Base-by-base conservation (phyloP, 2,888 invertebrate species). In the Eudemis profundana region DNA sequence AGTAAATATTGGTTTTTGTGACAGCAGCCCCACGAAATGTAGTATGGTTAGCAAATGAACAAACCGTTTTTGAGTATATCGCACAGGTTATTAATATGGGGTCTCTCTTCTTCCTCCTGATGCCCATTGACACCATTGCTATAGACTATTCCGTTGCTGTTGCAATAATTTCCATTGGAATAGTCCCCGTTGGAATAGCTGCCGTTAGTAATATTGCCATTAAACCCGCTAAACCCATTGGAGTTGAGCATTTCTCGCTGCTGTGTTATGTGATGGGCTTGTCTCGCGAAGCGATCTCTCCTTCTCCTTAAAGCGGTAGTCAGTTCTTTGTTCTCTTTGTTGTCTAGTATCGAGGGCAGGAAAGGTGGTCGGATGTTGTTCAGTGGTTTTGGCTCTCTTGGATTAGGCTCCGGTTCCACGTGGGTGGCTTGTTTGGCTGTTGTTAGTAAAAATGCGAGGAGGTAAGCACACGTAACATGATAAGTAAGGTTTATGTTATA, bases 211-310 rank as follows among this genome's bases (percentile, higher is more conserved):
- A 77, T 76, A 54, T 70, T 72, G 33, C 76, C 79, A 69, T 75
- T 81, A 2, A 72, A 60, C 66, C 66, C 86, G 67, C 83, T 84
- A 27, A 84, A 74, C 4, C 76, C 79, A 67, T 75, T 82, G 0
- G 87, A 83, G 64, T 82, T 90, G 7, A 90, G 73, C 68, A 91
- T 77, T 86, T 96, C 96, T 80, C 96, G 94, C 80, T 96, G 97
- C 76, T 97, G 97, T 77, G 95, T 94, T 76, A 97, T 95, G 78
- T 97, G 96, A 79, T 96, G 96, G 61, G 96, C 95, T 81, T 97
- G 97, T 68, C 97, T 93, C 74, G 97, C 97, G 49, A 95, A 97
- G 70, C 97, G 93, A 79, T 97, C 97, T 68, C 97, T 93, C 68
- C 97, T 93, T 74, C 97, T 93, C 75, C 96, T 93, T 69, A 97